Evolutionary conservation across 2,113 vertebrate genomes (phyloP).

Genomic region (Rhegmatorhina hoffmannsi): DNA sequence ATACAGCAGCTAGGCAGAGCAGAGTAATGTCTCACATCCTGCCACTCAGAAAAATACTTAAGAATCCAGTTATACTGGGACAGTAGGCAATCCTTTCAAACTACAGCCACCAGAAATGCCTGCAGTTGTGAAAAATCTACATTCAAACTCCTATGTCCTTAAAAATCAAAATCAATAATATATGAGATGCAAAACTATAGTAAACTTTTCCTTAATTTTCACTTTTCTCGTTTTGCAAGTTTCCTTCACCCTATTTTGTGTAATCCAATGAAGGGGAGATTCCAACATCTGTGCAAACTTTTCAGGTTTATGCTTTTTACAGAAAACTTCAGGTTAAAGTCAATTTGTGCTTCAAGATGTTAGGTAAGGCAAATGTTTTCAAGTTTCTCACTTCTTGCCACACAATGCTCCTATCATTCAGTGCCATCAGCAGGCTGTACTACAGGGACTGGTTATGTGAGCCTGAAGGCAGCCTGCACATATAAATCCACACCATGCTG

Average conservation of each 20-base stretch:
- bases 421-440: background rate
- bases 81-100: background rate
- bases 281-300: background rate
- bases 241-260: background rate
- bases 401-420: background rate
- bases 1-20: background rate
- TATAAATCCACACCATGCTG: background rate
- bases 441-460: background rate
- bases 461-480: background rate
- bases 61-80: background rate
- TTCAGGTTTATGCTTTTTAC: background rate
- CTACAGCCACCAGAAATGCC: background rate
- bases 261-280: background rate
- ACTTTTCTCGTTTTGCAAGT: background rate
- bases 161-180: background rate
- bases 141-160: accelerated
- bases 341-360: background rate
- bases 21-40: background rate
- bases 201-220: background rate
- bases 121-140: background rate
- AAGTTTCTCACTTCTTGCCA: background rate
- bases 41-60: background rate
- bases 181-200: background rate
- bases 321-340: background rate
- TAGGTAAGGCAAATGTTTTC: background rate